Conservation (phyloP, 2,888 invertebrate genomes). For the Sialis lutaria region DNA sequence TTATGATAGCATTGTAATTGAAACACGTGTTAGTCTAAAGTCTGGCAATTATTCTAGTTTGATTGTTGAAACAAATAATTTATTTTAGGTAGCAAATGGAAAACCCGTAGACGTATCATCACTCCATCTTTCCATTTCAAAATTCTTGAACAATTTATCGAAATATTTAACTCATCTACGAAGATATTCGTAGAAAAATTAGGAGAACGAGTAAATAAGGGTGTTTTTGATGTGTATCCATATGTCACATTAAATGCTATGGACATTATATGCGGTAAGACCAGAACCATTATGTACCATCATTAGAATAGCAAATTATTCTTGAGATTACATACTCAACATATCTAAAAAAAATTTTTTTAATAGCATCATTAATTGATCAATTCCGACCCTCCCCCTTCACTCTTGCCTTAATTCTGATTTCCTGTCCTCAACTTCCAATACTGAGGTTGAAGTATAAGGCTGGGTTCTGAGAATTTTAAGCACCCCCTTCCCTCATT, state of each 20-base stretch:
- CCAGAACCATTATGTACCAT: neutral
- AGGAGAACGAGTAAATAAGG: slow-evolving; percentile 20
- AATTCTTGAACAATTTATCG: slow-evolving; percentile 53
- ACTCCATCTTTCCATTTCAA: slow-evolving; percentile 69
- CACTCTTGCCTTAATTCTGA: too few species aligned
- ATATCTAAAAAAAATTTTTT: too few species aligned
- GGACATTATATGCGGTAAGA: slow-evolving; percentile 42
- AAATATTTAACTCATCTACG: slow-evolving; percentile 47
- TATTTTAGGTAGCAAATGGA: slow-evolving; percentile 38
- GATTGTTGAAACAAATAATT: neutral
- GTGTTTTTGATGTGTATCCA: slow-evolving; percentile 39
- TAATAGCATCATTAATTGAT: too few species aligned
- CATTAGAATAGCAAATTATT: too few species aligned
- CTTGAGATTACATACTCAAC: too few species aligned
- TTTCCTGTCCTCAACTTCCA: too few species aligned
- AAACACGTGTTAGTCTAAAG: too few species aligned
- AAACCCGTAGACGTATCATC: slow-evolving; percentile 45
- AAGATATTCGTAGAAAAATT: slow-evolving; percentile 37
- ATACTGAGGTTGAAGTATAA: too few species aligned
- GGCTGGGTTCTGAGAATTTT: too few species aligned
- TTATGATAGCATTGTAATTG: neutral
- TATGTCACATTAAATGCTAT: slow-evolving; percentile 39
- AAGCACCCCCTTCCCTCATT: too few species aligned
- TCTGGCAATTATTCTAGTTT: neutral
- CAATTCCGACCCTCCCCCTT: too few species aligned